A percentile compares a stretch with the other conserved stretches of the same genome.
phyloP scores from a whole-genome alignment of 2,113 vertebrate species.

The Halichoerus grypus region DNA sequence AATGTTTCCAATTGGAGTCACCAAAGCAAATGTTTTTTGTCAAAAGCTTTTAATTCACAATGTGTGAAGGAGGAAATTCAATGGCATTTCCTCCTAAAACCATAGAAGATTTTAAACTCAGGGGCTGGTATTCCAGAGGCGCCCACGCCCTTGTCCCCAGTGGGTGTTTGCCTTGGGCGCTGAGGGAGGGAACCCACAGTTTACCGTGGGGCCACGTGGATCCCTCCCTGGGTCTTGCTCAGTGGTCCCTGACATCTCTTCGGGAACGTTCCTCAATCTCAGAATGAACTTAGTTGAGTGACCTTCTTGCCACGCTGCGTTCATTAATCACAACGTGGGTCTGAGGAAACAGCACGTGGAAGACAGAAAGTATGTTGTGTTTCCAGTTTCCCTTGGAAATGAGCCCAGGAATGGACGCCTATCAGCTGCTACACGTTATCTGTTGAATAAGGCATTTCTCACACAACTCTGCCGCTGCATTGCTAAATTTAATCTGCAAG shows the following conservation, averaged over 20 bases:
- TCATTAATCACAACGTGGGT: background rate
- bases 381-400: background rate
- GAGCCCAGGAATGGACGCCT: background rate
- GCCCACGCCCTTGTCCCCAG: background rate
- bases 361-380: rapidly evolving
- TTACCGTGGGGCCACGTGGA: background rate
- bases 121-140: background rate
- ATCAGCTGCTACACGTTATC: too few relatives aligned
- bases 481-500: background rate
- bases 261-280: background rate
- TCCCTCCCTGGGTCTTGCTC: background rate
- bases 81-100: background rate
- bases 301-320: background rate
- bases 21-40: background rate
- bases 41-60: background rate
- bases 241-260: background rate
- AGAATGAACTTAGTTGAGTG: background rate
- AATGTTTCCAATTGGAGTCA: background rate
- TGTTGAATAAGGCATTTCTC: background rate
- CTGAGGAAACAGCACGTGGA: background rate
- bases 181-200: background rate
- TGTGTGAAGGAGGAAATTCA: background rate
- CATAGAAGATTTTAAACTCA: background rate
- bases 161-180: background rate
- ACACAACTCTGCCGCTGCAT: background rate